Evolutionary conservation across 2,888 invertebrate genomes (phyloP).

Genomic region (Operophtera brumata): DNA sequence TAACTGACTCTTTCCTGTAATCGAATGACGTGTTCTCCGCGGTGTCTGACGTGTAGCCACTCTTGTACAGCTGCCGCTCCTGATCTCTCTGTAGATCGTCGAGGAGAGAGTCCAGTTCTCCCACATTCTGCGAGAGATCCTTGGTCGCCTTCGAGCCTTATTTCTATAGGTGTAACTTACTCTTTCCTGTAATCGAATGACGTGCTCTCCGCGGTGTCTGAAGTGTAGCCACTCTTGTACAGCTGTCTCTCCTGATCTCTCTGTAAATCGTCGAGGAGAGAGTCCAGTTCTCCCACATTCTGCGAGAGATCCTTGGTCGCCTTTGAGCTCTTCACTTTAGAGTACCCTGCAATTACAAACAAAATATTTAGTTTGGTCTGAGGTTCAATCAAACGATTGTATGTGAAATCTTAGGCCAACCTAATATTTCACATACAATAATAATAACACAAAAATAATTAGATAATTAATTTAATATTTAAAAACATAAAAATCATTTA

Average conservation of each 20-base stretch:
- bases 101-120: too few relatives aligned
- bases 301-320: conserved; percentile 74
- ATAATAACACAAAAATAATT: too few relatives aligned
- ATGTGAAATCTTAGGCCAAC: too few relatives aligned
- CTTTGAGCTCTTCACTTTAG: conserved; percentile 66
- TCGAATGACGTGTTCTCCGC: too few relatives aligned
- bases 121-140: conserved; percentile 83
- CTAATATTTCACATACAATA: too few relatives aligned
- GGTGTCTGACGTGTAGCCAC: too few relatives aligned
- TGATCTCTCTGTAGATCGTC: conserved; percentile 58
- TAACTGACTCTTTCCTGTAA: conserved; percentile 46
- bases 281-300: conserved; percentile 88
- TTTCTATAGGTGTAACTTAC: conserved; percentile 43
- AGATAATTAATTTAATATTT: too few relatives aligned
- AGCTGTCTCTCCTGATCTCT: conserved; percentile 75
- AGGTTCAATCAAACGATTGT: too few relatives aligned
- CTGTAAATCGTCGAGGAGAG: conserved; percentile 87
- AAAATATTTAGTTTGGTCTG: neutral
- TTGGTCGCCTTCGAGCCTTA: conserved; percentile 62
- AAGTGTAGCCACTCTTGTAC: conserved; percentile 75
- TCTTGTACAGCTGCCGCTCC: too few relatives aligned
- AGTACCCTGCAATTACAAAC: conserved; percentile 53
- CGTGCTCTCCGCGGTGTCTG: conserved; percentile 73
- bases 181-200: conserved; percentile 74
- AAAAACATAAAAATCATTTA: too few relatives aligned